phyloP scores from a whole-genome alignment of 1,140 invertebrate genomes.

The Drosophila teissieri region DNA sequence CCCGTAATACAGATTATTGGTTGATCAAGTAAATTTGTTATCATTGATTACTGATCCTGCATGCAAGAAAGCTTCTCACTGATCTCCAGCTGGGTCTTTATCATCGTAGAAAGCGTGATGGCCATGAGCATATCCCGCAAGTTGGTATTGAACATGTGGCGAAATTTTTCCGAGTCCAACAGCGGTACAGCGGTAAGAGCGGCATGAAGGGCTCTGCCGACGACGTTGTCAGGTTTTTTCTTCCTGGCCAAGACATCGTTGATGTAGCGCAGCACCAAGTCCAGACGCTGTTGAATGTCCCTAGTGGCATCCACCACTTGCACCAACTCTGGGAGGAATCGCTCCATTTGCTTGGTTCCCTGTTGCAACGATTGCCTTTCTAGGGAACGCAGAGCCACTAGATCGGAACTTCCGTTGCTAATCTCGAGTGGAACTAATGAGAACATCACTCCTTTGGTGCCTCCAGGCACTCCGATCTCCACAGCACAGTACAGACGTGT shows the following conservation, averaged over 20 bases:
- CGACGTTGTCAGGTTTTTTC: slow-evolving; percentile 46
- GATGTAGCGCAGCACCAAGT: slow-evolving; percentile 60
- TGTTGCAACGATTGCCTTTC: slow-evolving; percentile 36
- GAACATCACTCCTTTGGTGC: slow-evolving; percentile 62
- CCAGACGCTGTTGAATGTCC: slow-evolving; percentile 47
- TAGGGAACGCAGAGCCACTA: slow-evolving; percentile 50
- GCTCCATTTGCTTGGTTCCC: slow-evolving; percentile 30
- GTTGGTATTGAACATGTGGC: slow-evolving; percentile 52
- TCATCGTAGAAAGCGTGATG: slow-evolving; percentile 58
- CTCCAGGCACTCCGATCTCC: slow-evolving; percentile 58
- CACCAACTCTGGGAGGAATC: slow-evolving; percentile 49
- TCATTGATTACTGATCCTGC: slow-evolving; percentile 9
- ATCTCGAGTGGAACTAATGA: slow-evolving; percentile 52
- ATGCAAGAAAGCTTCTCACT: slow-evolving; percentile 55
- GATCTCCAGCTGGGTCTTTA: slow-evolving; percentile 60
- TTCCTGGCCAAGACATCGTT: slow-evolving; percentile 64
- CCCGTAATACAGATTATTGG: background rate
- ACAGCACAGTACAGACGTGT: slow-evolving; percentile 57
- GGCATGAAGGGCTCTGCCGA: slow-evolving; percentile 52
- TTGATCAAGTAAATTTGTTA: background rate
- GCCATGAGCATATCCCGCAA: slow-evolving; percentile 62
- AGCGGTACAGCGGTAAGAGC: slow-evolving; percentile 56
- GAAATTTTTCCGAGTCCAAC: slow-evolving; percentile 57
- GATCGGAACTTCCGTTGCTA: slow-evolving; percentile 16
- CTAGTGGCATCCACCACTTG: slow-evolving; percentile 45